Base-by-base conservation (phyloP, 2,888 invertebrate species). In the Poecilus cupreus region DNA sequence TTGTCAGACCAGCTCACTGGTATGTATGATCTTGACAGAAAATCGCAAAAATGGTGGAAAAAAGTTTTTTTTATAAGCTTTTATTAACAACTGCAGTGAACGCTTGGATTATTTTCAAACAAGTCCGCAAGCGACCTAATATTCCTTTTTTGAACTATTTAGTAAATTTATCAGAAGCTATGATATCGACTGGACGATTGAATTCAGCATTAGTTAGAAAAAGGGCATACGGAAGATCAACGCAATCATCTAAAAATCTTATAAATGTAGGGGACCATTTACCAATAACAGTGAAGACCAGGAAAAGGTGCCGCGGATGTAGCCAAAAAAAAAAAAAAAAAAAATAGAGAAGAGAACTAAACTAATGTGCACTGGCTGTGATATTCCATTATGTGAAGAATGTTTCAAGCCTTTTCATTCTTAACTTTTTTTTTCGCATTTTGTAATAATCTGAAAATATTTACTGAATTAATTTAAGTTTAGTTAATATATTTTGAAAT, bases 11-110 rank as follows among this genome's bases (percentile, higher is more conserved):
- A 85, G 76, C 83, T 82, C 46, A 81, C 82, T 18, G 68, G 75
- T 39, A 13, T 82, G 3, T 85, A 85, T 75, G 83, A 85, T 26
- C 82, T 83, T 13, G 83, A 83, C 39, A 79, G 84, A 57, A 85
- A 83, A 80, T 83, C 83, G 18, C 64, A 24, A 1, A 85, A 85
- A 72, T 85, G 84, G 85, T 84, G 84, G 84, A 82, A 83, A n/a
- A n/a, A n/a, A 85, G 84, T 51, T 83, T 85, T n/a, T 85, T 85
- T 57, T 83, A 83, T 76, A 82, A 79, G 49, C 76, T 84, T 37
- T 75, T 85, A 11, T 81, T 85, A 83, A 68, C 79, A 43, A 81
- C 83, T 13, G 83, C 84, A 43, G 83, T 85, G 18, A 85, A 85
- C 82, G 57, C 83, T 24, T 57, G 57, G 57, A 22, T 57, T 22